Evolutionary conservation across 1,140 invertebrate species (phyloP), one percentile per base, ranked within the genome.

Genomic region (Pseudoatta argentina): DNA sequence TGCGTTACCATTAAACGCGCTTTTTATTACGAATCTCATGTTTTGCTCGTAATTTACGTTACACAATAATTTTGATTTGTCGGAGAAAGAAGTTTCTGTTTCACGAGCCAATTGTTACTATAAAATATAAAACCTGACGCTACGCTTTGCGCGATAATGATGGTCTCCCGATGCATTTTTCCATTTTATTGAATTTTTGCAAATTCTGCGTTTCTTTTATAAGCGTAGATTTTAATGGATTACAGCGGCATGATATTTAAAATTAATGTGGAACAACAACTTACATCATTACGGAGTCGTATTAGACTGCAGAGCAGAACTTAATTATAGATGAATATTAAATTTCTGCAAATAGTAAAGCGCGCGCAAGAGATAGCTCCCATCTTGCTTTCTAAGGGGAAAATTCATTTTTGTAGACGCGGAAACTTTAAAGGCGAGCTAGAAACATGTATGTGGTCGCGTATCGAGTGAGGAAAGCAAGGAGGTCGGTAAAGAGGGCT

Each of bases 251-350:
- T 21, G 14, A 24, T 75, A 61, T 73, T 34, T 61, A 48, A 59
- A 61, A 61, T 61, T 61, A 61, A 61, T 14, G n/a, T 21, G 39
- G 30, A 63, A 48, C 71, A 30, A 34, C 30, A 67, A 48, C 16
- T 73, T 61, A 24, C 24, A 18, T 83, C 24, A 51, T 73, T 34
- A 75, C n/a, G n/a, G 10, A 39, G 4, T 71, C 24, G 39, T 59
- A 51, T 34, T 81, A 73, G 14, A 21, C 7, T 61, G n/a, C 21
- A 21, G 69, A 63, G 30, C 44, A 14, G 24, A 24, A 24, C 24
- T 73, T 63, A 51, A 83, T 63, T 83, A 75, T 83, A 83, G 14
- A 83, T 30, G 39, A 51, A 83, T 83, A 83, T 75, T 73, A 83
- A 75, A 83, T 83, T 83, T 75, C 24, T 21, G 67, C 44, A 75